Evolutionary conservation across 1,140 invertebrate species (phyloP).

Genomic region (Listronotus bonariensis): DNA sequence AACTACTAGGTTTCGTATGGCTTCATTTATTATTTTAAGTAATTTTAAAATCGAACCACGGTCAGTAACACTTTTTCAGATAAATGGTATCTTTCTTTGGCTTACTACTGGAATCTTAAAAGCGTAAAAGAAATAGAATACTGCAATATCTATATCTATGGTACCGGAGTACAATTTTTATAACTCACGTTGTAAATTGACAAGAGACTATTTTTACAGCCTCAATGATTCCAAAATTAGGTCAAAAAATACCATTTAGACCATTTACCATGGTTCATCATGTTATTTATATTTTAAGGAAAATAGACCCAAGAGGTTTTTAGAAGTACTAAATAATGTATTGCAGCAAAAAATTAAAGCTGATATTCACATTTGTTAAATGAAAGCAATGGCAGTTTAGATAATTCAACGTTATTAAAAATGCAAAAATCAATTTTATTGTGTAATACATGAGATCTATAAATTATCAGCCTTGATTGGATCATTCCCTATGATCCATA

Average conservation of each 20-base stretch:
- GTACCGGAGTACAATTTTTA: neutral
- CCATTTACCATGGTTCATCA: too few species aligned
- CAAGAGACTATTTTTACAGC: too few species aligned
- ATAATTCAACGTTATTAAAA: conserved; percentile 13
- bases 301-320: too few species aligned
- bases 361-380: conserved; percentile 20
- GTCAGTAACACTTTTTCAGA: too few species aligned
- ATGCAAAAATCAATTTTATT: conserved; percentile 20
- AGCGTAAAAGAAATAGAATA: neutral
- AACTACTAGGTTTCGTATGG: too few species aligned
- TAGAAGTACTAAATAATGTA: neutral
- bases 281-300: too few species aligned
- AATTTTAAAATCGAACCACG: too few species aligned
- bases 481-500: neutral
- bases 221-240: too few species aligned
- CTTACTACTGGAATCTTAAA: too few species aligned
- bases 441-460: conserved; percentile 22
- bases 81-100: too few species aligned
- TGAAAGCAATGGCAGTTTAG: conserved; percentile 25
- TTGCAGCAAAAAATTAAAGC: conserved; percentile 26
- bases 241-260: too few species aligned
- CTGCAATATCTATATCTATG: neutral
- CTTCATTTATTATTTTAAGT: too few species aligned
- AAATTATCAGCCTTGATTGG: conserved; percentile 27
- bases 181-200: neutral